Evolutionary conservation across 1,140 invertebrate species (phyloP), one percentile per base, ranked within the genome.

Genomic region (Euglossa dilemma): DNA sequence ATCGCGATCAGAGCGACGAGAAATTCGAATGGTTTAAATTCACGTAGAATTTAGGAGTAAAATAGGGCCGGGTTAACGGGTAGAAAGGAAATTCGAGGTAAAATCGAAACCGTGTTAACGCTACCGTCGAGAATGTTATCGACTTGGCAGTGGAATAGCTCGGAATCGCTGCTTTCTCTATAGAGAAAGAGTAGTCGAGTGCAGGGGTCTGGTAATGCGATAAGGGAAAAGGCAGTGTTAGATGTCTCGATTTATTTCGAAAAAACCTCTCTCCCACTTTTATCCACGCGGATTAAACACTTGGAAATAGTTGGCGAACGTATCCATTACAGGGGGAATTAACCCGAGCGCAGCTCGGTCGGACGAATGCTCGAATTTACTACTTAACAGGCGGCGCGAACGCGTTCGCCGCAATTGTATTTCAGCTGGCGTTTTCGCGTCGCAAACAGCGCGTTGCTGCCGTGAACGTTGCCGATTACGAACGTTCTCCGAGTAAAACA

Each of bases 401-500:
- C 14, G 12, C n/a, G 14, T 5, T 9, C 6, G 45, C 14, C 3
- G 45, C n/a, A 69, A 8, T 47, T 12, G 45, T 50, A 69, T 69
- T 50, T 25, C 14, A 25, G 14, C 0, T 3, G 8, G 8, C 7
- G 43, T 57, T 84, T 79, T 71, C 52, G n/a, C n/a, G 59, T 57
- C 25, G 64, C 66, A 61, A 78, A 67, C 69, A n/a, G 25, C 45
- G 43, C 56, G 56, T 23, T 9, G 12, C 1, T 6, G 7, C 6
- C 14, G 66, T 18, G 28, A 70, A 63, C 25, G 63, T 74, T 50
- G 63, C 52, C 70, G 56, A 84, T 80, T 85, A 85, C 71, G 14
- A 50, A 73, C 63, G 25, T 54, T 70, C 7, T 47, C 20, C 50
- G 47, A 74, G 28, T 47, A 43, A 45, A 86, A 71, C 56, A 23